Percentiles rank a stretch among this genome's conserved stretches.
phyloP scores from a whole-genome alignment of 2,113 vertebrate species.

The Candoia aspera region DNA sequence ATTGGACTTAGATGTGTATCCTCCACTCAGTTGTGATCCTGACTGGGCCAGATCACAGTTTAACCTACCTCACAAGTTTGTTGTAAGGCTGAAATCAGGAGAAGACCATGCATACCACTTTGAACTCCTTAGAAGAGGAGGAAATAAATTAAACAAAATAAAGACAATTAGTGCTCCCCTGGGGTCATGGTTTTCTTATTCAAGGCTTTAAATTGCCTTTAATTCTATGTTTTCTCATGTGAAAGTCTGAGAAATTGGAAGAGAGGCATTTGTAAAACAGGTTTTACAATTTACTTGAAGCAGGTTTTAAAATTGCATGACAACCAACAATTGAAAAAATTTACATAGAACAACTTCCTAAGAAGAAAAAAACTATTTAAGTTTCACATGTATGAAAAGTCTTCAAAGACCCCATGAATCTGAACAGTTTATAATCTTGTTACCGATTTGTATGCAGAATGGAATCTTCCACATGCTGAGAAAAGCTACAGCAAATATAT shows the following conservation, averaged over 20 bases:
- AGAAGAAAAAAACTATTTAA: not conserved
- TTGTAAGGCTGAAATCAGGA: not conserved
- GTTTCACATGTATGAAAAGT: not conserved
- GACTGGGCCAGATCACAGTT: not conserved
- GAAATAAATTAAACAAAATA: not conserved
- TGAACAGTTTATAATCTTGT: not conserved
- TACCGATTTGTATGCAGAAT: not conserved
- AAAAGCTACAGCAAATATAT: not conserved
- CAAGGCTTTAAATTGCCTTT: not conserved
- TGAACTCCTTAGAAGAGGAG: not conserved
- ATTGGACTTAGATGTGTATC: not conserved
- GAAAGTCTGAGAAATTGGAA: not conserved
- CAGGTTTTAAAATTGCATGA: not conserved
- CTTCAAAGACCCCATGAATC: not conserved
- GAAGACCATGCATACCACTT: not conserved
- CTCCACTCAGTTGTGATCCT: not conserved
- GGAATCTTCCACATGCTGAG: not conserved
- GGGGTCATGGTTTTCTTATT: not conserved
- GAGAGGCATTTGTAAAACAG: not conserved
- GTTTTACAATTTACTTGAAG: not conserved
- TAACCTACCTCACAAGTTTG: not conserved
- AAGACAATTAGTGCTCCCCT: not conserved
- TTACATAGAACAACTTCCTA: not conserved
- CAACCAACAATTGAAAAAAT: not conserved
- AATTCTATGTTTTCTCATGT: not conserved